Conservation (phyloP, 2,888 invertebrate genomes). For the Geophilus truncorum region DNA sequence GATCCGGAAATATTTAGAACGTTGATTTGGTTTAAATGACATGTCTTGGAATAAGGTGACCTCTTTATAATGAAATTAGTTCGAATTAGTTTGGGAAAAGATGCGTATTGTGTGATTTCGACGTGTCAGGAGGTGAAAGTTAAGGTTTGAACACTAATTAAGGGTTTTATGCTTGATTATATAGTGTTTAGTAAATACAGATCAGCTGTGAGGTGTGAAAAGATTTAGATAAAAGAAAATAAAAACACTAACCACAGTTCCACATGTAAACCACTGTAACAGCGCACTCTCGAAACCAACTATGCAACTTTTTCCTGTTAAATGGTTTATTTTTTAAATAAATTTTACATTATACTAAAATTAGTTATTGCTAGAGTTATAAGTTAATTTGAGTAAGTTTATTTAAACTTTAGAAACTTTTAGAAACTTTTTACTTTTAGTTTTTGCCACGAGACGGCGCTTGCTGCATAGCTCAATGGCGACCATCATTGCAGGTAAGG, state of each 20-base stretch:
- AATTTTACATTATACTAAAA: no score
- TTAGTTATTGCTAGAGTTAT: no score
- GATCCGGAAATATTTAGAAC: neutral
- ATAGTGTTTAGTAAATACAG: neutral
- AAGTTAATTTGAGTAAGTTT: no score
- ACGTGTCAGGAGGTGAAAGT: neutral
- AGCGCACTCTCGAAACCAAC: neutral
- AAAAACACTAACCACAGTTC: neutral
- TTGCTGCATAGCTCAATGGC: neutral
- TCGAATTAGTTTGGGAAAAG: neutral
- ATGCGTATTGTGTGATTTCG: neutral
- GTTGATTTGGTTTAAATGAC: neutral
- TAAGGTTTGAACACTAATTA: neutral
- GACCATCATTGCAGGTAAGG: neutral
- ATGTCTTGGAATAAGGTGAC: neutral
- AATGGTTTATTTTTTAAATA: no score
- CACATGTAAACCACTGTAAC: neutral
- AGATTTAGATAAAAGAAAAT: neutral
- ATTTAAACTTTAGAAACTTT: neutral
- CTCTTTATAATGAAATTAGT: neutral
- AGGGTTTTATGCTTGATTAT: neutral
- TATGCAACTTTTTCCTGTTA: neutral
- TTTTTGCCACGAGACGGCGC: neutral
- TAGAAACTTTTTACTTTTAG: neutral
- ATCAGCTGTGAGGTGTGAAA: neutral